Base-by-base conservation (phyloP, 2,113 vertebrate species). In the Phoenicopterus ruber region DNA sequence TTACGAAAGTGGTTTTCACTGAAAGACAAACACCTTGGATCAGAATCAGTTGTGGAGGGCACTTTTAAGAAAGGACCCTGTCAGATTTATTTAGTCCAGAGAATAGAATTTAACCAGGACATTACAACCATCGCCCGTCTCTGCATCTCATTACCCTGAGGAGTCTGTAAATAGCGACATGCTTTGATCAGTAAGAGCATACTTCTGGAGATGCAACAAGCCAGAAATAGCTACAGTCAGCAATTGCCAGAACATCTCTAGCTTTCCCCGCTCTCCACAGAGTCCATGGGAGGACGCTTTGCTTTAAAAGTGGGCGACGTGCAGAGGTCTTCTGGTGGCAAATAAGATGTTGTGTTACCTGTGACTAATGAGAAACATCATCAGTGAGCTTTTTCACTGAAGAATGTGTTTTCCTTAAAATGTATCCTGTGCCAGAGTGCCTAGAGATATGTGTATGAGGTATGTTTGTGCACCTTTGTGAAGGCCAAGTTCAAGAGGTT, bases 361-460 rank as follows among this genome's bases (percentile, higher is more conserved):
- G 24, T 57, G 54, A n/a, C 20, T 57, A 32, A 44, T 0, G 3
- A 73, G 54, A 28, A 73, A 28, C 12, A 6, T 28, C 5, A 11
- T 25, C 9, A 2, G 2, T 15, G 55, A 59, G 21, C 16, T 67
- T 74, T 70, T 62, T n/a, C 17, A 9, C 29, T 17, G 54, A 57
- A 67, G n/a, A 57, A 46, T 2, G 2, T 26, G 8, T n/a, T 83
- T 83, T 83, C 36, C 42, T 62, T 38, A 50, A n/a, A 26, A 15
- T 15, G 9, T 8, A 3, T 50, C 12, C 28, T 50, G 49, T 15
- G 24, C 40, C 63, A 3, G 17, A 29, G 47, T 4, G 16, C 46
- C 31, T 1, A 1, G 21, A 69, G n/a, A 36, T 7, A 11, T 0
- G 2, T 0, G 0, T 13, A 1, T 0, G 32, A 50, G 46, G 63